A percentile compares a stretch with the other conserved stretches of the same genome.
Evolutionary conservation across 2,888 invertebrate species (phyloP).

Genomic region (Deilephila porcellus): DNA sequence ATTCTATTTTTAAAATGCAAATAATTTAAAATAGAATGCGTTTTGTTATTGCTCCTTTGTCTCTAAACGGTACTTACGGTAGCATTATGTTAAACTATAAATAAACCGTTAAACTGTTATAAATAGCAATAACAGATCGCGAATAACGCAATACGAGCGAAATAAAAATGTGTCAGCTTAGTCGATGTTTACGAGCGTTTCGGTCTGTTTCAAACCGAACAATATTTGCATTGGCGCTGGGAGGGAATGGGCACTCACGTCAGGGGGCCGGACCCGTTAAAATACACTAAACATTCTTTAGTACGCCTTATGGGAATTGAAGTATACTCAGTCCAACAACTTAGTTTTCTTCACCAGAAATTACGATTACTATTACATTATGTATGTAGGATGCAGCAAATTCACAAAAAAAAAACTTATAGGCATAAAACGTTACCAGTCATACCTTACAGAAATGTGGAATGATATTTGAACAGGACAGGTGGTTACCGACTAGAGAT

Average conservation of each 20-base stretch:
- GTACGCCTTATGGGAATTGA: too few relatives aligned
- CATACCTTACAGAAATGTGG: too few relatives aligned
- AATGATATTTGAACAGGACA: too few relatives aligned
- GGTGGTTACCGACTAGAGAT: too few relatives aligned
- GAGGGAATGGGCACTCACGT: neutral
- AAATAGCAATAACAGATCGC: conserved; percentile 27
- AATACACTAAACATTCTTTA: too few relatives aligned
- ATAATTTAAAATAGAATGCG: neutral
- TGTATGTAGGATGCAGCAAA: too few relatives aligned
- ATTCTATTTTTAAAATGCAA: neutral
- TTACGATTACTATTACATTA: too few relatives aligned
- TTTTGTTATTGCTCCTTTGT: conserved; percentile 8
- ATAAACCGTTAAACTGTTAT: conserved; percentile 18
- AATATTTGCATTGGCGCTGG: conserved; percentile 26
- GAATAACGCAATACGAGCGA: conserved; percentile 21
- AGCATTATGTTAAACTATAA: conserved; percentile 25
- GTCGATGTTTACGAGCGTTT: conserved; percentile 27
- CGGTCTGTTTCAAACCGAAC: conserved; percentile 26
- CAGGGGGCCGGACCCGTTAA: neutral
- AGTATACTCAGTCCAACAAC: too few relatives aligned
- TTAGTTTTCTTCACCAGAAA: too few relatives aligned
- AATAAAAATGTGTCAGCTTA: conserved; percentile 27
- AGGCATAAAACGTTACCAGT: too few relatives aligned
- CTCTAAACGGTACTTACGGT: conserved; percentile 2
- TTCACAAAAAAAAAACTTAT: too few relatives aligned